Evolutionary conservation across 2,797 vertebrate species (phyloP), one percentile per base, ranked within the genome.

Genomic region (Pipistrellus pygmaeus): DNA sequence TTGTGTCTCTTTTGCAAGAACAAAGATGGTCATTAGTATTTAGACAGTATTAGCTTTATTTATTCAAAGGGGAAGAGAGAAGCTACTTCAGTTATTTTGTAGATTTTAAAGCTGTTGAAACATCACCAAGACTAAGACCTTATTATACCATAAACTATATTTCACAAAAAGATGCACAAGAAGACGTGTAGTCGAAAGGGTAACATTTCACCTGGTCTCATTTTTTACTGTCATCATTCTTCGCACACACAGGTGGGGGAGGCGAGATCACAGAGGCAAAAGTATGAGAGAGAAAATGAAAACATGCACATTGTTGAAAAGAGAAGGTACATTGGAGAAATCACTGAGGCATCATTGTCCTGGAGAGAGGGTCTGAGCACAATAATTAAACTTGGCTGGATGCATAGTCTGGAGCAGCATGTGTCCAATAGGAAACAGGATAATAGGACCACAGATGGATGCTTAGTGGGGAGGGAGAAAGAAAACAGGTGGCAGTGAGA

Each of bases 31-130:
- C 55, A 91, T 72, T 69, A 85, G 46, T 69, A 96, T 88, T 90
- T 94, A 82, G 32, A 55, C 14, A 14, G 75, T 88, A 35, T 44
- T 85, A 93, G 82, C 94, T 95, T 95, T 64, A 78, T 25, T 82
- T 77, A 60, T 7, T 93, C n/a, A 80, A 90, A 96, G 76, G 68
- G 73, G 73, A 96, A 90, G 38, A 84, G 13, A 94, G 71, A 96
- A 75, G 38, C 8, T 60, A 72, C 86, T 92, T 90, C 46, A 55
- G 8, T 64, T 77, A 41, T 91, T 93, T 84, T 73, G 83, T 53
- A 88, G 38, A 86, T 78, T 44, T 84, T 51, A 77, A 85, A 15
- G 30, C 76, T 93, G 89, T 55, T 72, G 71, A 92, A 90, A 94
- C 86, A 77, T 85, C 46, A 27, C 21, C 17, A 94, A 53, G 15